Evolutionary conservation across 2,113 vertebrate genomes (phyloP), one percentile per base, ranked within the genome.

Genomic region (Archocentrus centrarchus): DNA sequence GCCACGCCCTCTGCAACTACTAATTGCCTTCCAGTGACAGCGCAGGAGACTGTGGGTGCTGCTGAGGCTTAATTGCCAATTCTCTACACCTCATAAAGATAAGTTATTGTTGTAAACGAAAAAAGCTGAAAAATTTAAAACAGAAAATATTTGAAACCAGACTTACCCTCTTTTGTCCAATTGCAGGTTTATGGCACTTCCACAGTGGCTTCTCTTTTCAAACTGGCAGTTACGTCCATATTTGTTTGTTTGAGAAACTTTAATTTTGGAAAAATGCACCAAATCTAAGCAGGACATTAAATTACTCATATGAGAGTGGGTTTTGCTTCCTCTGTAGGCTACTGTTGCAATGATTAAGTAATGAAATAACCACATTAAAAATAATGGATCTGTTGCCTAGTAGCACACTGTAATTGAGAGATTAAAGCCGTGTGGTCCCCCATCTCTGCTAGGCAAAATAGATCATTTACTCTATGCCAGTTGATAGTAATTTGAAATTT

Each of bases 401-500:
- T 63, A 75, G 75, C 64, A 60, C 11, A 27, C n/a, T 58, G 11
- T 30, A 44, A 60, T 7, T 79, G 53, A 66, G 13, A 75, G 18
- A 75, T 60, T 88, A 39, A 66, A 80, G 59, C 41, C 55, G 50
- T 61, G 59, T 39, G 13, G 5, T 55, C 53, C n/a, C 15, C 9
- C 39, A 50, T 73, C 53, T 53, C 32, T 82, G 8, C 50, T 24
- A 11, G n/a, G 15, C 44, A 60, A 70, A 41, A 32, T 17, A 35
- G 50, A 4, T 79, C 20, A 81, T 20, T 6, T n/a, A 53, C 4
- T 55, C 17, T 77, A 20, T 59, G 60, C 32, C 30, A 73, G 3
- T 15, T 70, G 60, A 77, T 15, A 79, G 27, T 75, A 7, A 44
- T 79, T 80, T 66, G 27, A 80, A 59, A 84, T 62, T 8, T 64